Conservation (phyloP, 2,888 invertebrate genomes). For the Habrosyne pyritoides region DNA sequence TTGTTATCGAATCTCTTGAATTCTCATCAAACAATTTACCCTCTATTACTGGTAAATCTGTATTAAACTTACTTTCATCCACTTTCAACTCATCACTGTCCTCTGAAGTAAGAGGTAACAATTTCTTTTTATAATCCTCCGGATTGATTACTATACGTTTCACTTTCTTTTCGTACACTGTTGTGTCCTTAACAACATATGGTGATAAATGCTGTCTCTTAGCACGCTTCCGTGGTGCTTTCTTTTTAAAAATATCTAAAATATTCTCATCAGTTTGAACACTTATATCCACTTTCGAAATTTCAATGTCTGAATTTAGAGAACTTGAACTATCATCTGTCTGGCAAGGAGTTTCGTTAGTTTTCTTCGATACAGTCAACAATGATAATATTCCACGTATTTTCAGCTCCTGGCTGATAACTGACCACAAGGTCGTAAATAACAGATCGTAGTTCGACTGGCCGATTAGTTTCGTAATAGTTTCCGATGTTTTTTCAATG, state of each 20-base stretch:
- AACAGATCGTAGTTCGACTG: constrained; percentile 62
- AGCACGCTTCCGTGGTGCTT: constrained; percentile 27
- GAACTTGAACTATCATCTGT: constrained; percentile 39
- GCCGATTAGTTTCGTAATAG: constrained; percentile 57
- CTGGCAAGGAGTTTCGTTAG: constrained; percentile 34
- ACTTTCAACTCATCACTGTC: neutral
- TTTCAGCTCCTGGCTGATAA: constrained; percentile 60
- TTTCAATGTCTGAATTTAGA: no score
- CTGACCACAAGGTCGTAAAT: constrained; percentile 58
- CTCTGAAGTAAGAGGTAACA: neutral
- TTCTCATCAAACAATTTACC: constrained; percentile 45
- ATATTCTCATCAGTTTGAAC: constrained; percentile 12
- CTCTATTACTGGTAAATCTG: constrained; percentile 22
- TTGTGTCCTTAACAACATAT: constrained; percentile 51
- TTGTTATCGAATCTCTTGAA: constrained; percentile 50
- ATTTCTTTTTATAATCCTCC: constrained; percentile 19
- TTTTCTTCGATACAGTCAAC: constrained; percentile 38
- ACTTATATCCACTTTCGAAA: neutral
- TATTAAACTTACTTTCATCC: neutral
- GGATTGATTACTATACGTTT: constrained; percentile 49
- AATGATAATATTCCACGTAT: constrained; percentile 58
- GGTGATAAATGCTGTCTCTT: constrained; percentile 41
- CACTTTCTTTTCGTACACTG: constrained; percentile 11
- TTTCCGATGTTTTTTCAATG: constrained; percentile 55
- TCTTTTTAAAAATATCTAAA: constrained; percentile 21